Evolutionary conservation across 2,888 invertebrate species (phyloP).

Genomic region (Heterodera filipjevi): DNA sequence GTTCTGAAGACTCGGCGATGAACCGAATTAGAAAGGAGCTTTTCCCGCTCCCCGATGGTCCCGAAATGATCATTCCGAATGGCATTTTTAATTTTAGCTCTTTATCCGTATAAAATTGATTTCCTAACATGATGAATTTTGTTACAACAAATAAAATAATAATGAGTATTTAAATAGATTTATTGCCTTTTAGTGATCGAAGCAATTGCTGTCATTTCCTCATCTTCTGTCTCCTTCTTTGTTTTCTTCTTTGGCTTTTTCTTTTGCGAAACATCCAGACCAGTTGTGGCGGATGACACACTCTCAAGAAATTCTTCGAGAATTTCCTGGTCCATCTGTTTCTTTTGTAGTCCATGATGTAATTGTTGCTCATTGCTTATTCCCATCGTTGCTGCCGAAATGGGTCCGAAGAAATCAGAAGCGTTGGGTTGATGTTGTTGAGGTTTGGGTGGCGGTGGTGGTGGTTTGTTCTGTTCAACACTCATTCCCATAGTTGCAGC

Average conservation of each 20-base stretch:
- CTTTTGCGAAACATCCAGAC: not conserved
- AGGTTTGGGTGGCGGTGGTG: not conserved
- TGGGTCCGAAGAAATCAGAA: no score
- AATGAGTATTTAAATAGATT: not conserved
- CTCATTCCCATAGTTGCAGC: no score
- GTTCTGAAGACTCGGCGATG: slow-evolving; percentile 1
- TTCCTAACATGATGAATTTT: not conserved
- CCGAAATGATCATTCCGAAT: slow-evolving; percentile 22
- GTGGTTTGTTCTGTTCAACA: not conserved
- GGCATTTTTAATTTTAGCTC: slow-evolving; percentile 21
- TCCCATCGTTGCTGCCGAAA: not conserved
- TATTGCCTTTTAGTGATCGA: not conserved
- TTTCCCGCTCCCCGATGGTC: slow-evolving; percentile 12
- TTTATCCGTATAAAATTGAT: slow-evolving; percentile 21
- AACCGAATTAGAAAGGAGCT: slow-evolving; percentile 9
- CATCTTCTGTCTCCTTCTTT: not conserved
- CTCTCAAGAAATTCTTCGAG: slow-evolving; percentile 14
- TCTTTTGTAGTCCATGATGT: not conserved
- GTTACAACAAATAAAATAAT: not conserved
- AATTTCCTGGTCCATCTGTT: slow-evolving; percentile 16
- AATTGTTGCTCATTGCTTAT: not conserved
- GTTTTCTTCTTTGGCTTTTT: not conserved
- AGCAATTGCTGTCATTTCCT: not conserved
- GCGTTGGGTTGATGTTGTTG: not conserved
- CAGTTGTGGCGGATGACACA: not conserved